Evolutionary conservation across 2,113 vertebrate species (phyloP), one percentile per base, ranked within the genome.

Genomic region (Calidris pugnax): DNA sequence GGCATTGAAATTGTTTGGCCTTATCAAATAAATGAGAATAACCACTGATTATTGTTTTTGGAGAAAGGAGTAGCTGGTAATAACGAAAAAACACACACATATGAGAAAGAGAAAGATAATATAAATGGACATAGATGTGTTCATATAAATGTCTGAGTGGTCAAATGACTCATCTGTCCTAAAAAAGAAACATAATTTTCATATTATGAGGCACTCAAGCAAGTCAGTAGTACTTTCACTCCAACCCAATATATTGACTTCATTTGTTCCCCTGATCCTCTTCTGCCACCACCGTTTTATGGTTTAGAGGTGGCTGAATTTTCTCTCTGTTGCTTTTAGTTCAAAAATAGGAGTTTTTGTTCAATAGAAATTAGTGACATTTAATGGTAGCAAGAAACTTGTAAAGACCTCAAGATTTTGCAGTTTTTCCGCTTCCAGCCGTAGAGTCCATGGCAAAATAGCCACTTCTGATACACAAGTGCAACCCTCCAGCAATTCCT

Each of bases 11-110:
- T 68, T 91, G 39, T 87, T 96, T 97, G 87, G 67, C 94, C 73
- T 97, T 95, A 91, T 85, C 84, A 90, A 97, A 97, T 60, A 95
- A 75, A 87, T 89, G 88, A 82, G 68, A 73, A 87, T 94, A 90
- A 78, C 56, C 63, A 87, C 37, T 87, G 79, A 93, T 91, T 79
- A 87, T 95, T 89, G 94, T 71, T 97, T 97, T 86, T 95, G 78
- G 64, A 89, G 76, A 80, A 89, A 90, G 83, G 33, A 86, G 19
- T 48, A 85, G 69, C 89, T 90, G 74, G 76, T 80, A 97, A 88
- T 88, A 75, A 67, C 30, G 73, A 67, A 66, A 95, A 96, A 95
- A 19, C 60, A 30, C 87, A 81, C 53, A 76, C 32, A 63, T 66
- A 56, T 16, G 53, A 95, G 57, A 94, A 75, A 33, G 48, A 71